Base-by-base conservation (phyloP, 2,888 invertebrate species). In the Mycalesis mineus region DNA sequence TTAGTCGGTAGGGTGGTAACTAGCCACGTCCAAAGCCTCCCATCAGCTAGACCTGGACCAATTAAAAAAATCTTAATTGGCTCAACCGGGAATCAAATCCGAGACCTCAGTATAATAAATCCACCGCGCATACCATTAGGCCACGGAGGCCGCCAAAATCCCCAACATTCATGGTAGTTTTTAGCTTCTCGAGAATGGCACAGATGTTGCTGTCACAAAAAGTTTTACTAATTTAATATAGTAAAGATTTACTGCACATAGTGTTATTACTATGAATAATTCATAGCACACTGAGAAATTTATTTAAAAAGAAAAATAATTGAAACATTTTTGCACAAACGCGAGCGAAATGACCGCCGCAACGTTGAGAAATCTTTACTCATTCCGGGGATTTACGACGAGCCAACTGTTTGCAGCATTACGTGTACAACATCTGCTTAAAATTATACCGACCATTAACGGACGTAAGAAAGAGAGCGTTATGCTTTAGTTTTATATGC, bases 311-410 rank as follows among this genome's bases (percentile, higher is more conserved):
- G 22, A 22, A 13, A 42, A 52, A 15, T 33, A 33, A 17, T 52
- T 51, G 15, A 15, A 15, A 31, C 40, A 49, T 54, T 47, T 60
- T 58, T 61, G 39, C 45, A 42, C 40, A 13, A 31, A 15, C 50
- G 50, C 11, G 29, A 41, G 29, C 48, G 31, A 51, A 57, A 48
- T 58, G 57, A 39, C 57, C 36, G 40, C 40, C 39, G 40, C 47
- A 29, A 47, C 48, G 41, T 33, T 42, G 52, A 52, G 47, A 50
- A 53, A 57, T 55, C 51, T 58, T 60, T 58, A 52, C 51, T 58
- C 51, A 58, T 51, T 52, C 37, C 31, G 13, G 33, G 47, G 55
- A 61, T 61, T 61, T 61, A 61, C 55, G 61, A 61, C 33, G 9
- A 37, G 39, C 55, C 41, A 40, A 55, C 54, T 51, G 57, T 48